Evolutionary conservation across 2,113 vertebrate species (phyloP).

Genomic region (Motacilla alba): DNA sequence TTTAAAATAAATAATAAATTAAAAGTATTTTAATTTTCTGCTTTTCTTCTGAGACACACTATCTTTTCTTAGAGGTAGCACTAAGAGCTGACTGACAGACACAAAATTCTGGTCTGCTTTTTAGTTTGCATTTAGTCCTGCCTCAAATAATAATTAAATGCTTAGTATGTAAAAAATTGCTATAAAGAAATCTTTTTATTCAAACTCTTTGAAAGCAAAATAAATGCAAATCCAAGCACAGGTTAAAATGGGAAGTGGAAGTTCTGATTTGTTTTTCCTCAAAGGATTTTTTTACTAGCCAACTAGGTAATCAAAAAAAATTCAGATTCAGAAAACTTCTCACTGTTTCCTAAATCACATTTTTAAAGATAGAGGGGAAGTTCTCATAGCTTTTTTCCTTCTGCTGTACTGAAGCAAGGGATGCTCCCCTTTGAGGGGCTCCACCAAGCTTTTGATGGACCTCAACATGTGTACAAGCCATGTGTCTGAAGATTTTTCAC

Average conservation of each 20-base stretch:
- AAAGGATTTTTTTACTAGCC: neutral
- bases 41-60: neutral
- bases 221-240: neutral
- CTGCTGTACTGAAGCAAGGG: neutral
- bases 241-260: neutral
- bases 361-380: neutral
- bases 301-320: neutral
- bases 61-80: neutral
- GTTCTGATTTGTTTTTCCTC: neutral
- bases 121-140: neutral
- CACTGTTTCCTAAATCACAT: neutral
- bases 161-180: neutral
- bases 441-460: neutral
- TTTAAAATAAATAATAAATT: neutral
- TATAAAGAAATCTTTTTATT: neutral
- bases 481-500: neutral
- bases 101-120: neutral
- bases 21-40: neutral
- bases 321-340: neutral
- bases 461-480: rapidly evolving
- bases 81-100: neutral
- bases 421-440: neutral
- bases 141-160: neutral
- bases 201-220: neutral
- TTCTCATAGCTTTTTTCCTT: neutral